phyloP scores from a whole-genome alignment of 2,797 vertebrate species.

The Clamator glandarius region DNA sequence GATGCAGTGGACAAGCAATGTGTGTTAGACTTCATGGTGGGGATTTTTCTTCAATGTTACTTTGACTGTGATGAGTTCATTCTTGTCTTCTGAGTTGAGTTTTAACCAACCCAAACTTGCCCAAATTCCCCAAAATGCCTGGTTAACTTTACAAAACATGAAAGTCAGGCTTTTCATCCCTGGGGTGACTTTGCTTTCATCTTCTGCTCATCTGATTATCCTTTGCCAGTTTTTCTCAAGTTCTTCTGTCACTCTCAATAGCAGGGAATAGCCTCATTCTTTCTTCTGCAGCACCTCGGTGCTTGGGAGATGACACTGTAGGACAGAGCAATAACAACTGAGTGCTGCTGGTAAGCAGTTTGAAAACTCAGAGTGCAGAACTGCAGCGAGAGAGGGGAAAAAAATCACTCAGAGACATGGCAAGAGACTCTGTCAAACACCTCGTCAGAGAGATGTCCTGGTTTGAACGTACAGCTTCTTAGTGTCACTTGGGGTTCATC shows the following conservation, averaged over 20 bases:
- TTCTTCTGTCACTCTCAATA: background rate
- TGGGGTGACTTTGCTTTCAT: conserved; percentile 4
- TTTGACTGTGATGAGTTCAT: background rate
- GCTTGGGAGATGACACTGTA: background rate
- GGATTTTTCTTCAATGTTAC: background rate
- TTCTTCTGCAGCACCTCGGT: conserved; percentile 4
- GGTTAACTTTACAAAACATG: background rate
- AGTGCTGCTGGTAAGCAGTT: conserved; percentile 1
- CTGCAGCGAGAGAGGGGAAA: background rate
- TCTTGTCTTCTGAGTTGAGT: background rate
- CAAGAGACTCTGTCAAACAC: background rate
- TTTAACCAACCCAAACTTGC: background rate
- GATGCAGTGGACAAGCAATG: background rate
- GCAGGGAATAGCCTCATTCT: background rate
- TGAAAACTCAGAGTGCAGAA: background rate
- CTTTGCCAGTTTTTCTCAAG: background rate
- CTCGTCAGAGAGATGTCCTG: background rate
- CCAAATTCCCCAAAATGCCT: background rate
- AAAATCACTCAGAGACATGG: background rate
- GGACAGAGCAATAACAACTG: background rate
- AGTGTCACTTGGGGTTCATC: conserved; percentile 2
- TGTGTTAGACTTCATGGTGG: background rate
- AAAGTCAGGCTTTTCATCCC: background rate
- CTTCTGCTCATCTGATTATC: background rate
- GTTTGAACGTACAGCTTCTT: background rate